Evolutionary conservation across 2,888 invertebrate species (phyloP).

Genomic region (Rhagonycha fulva): DNA sequence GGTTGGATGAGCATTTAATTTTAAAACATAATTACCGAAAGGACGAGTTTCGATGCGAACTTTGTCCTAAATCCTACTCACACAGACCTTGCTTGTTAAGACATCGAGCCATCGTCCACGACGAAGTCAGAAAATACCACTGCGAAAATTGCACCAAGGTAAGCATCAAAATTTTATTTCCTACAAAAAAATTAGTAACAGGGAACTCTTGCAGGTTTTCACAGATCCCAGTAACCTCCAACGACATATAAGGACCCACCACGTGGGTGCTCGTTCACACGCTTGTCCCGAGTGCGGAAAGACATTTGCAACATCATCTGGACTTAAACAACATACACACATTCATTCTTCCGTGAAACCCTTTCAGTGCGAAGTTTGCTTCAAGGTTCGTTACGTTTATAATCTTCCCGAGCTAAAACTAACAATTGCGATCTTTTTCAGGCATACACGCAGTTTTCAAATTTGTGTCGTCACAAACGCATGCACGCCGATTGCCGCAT

Average conservation of each 20-base stretch:
- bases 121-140: constrained; percentile 82
- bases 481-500: constrained; percentile 97
- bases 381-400: constrained; percentile 66
- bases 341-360: constrained; percentile 98
- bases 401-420: neutral
- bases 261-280: constrained; percentile 95
- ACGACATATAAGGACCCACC: constrained; percentile 93
- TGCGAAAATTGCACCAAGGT: constrained; percentile 93
- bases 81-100: constrained; percentile 80
- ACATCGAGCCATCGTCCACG: constrained; percentile 81
- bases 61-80: constrained; percentile 82
- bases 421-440: constrained; percentile 49
- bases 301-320: constrained; percentile 96
- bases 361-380: constrained; percentile 95
- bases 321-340: constrained; percentile 98
- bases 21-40: constrained; percentile 77
- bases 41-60: constrained; percentile 81
- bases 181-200: neutral
- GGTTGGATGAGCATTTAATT: constrained; percentile 83
- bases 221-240: constrained; percentile 96
- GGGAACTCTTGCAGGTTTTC: constrained; percentile 74
- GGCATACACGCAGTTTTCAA: constrained; percentile 99
- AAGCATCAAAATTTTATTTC: constrained; percentile 42
- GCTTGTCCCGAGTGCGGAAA: constrained; percentile 98
- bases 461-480: constrained; percentile 98